Conservation (phyloP, 2,888 invertebrate genomes). For the Pecten maximus region DNA sequence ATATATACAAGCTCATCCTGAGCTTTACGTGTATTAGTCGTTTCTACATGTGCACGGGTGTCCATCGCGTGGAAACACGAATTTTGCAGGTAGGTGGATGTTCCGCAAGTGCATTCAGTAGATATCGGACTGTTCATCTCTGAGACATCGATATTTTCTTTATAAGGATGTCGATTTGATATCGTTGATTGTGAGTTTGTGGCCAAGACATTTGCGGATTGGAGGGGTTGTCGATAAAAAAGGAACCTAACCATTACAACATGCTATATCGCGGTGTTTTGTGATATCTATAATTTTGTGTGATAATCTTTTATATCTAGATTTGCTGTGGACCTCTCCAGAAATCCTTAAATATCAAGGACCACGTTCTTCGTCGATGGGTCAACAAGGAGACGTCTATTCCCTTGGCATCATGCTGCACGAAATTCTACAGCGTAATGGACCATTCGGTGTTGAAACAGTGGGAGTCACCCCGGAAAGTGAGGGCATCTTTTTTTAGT, state of each 20-base stretch:
- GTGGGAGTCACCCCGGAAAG: constrained; percentile 55
- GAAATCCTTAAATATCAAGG: constrained; percentile 84
- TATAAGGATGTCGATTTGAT: too few species aligned
- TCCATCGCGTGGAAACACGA: too few species aligned
- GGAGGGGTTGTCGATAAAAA: too few species aligned
- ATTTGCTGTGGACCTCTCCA: constrained; percentile 97
- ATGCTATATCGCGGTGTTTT: too few species aligned
- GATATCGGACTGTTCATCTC: too few species aligned
- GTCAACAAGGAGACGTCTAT: constrained; percentile 86
- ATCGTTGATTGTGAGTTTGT: too few species aligned
- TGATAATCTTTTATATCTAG: constrained; percentile 82
- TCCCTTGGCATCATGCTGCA: constrained; percentile 93
- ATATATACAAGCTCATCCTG: not conserved
- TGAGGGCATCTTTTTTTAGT: constrained; percentile 24
- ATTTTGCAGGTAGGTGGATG: too few species aligned
- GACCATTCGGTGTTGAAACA: constrained; percentile 80
- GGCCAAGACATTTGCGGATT: too few species aligned
- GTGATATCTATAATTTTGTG: not conserved
- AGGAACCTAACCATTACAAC: too few species aligned
- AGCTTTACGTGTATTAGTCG: not conserved
- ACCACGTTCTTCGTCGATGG: constrained; percentile 38
- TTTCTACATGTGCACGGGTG: too few species aligned
- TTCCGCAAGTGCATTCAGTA: too few species aligned
- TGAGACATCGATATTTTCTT: too few species aligned
- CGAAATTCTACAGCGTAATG: constrained; percentile 84